Base-by-base conservation (phyloP, 2,113 vertebrate genomes). In the Podarcis muralis region DNA sequence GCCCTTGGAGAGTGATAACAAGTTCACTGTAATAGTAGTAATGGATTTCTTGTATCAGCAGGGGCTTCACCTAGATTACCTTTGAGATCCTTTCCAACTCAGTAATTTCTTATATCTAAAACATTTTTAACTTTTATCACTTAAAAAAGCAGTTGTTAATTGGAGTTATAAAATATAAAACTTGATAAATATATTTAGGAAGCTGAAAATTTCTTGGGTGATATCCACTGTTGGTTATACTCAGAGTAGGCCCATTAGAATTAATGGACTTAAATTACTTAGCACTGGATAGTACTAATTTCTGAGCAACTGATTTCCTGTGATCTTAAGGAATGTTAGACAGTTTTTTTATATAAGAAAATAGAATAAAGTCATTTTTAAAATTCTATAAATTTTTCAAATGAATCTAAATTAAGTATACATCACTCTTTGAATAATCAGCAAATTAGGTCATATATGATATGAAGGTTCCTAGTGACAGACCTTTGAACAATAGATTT, bases 391-490 rank as follows among this genome's bases (percentile, higher is more conserved):
- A 1, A 69, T 81, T 91, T 12, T 25, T 86, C 78, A 65, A 77
- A 75, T 89, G 23, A 74, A 13, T 88, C 81, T 87, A 72, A 59
- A 27, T 27, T 75, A 83, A 65, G 74, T 75, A 35, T 71, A 27
- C 62, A 74, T 89, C 66, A 48, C 78, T 91, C 77, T 57, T 85
- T 76, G 75, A 81, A 68, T 62, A 23, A 23, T 48, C 0, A 23
- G 83, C 23, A 91, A 32, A 59, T 85, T 57, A 68, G 59, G 25
- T 92, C 30, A 66, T 90, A 74, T 12, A 1, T 53, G 65, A 76
- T 87, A 27, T 66, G 79, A 81, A 15, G 30, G 83, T 88, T 95
- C 81, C n/a, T 81, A 53, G 77, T 89, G 27, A 48, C 72, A 87
- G 48, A 57, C 30, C 35, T 90, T 48, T 72, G 23, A 76, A n/a